phyloP scores from a whole-genome alignment of 2,113 vertebrate species.

The Meles meles region DNA sequence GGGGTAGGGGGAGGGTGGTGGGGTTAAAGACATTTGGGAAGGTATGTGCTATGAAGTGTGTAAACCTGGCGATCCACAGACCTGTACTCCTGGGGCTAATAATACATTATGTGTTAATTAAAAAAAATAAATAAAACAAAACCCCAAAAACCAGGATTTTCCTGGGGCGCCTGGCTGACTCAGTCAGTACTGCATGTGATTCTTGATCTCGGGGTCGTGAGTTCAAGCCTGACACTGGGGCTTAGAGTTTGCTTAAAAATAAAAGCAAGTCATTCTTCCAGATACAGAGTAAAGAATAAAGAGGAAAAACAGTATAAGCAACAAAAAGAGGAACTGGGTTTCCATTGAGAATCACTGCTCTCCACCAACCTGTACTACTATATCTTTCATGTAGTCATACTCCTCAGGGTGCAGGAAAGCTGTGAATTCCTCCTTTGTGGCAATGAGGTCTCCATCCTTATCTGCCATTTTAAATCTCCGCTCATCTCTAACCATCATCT shows the following conservation, averaged over 20 bases:
- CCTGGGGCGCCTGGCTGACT: background rate
- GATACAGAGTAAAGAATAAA: background rate
- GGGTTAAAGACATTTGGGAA: too few relatives aligned
- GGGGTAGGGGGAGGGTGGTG: too few relatives aligned
- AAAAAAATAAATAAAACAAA: too few relatives aligned
- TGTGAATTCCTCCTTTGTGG: constrained; percentile 91
- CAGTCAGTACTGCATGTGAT: background rate
- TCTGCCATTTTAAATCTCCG: constrained; percentile 92
- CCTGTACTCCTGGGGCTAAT: too few relatives aligned
- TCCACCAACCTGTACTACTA: constrained; percentile 89
- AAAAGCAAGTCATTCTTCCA: background rate
- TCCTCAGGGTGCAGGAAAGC: constrained; percentile 95
- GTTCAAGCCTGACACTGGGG: background rate
- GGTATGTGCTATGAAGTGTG: too few relatives aligned
- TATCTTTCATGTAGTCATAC: constrained; percentile 94
- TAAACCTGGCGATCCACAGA: too few relatives aligned
- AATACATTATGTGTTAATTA: too few relatives aligned
- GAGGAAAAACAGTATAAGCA: background rate
- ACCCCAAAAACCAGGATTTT: background rate
- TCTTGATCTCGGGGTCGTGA: background rate
- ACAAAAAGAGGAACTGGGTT: background rate
- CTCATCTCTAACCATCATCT: constrained; percentile 93
- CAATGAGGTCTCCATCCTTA: constrained; percentile 86
- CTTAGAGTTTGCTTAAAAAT: background rate
- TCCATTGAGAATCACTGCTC: background rate